Percentiles rank a stretch among this genome's conserved stretches.
Evolutionary conservation across 2,113 vertebrate species (phyloP).

Genomic region (Scomber colias): DNA sequence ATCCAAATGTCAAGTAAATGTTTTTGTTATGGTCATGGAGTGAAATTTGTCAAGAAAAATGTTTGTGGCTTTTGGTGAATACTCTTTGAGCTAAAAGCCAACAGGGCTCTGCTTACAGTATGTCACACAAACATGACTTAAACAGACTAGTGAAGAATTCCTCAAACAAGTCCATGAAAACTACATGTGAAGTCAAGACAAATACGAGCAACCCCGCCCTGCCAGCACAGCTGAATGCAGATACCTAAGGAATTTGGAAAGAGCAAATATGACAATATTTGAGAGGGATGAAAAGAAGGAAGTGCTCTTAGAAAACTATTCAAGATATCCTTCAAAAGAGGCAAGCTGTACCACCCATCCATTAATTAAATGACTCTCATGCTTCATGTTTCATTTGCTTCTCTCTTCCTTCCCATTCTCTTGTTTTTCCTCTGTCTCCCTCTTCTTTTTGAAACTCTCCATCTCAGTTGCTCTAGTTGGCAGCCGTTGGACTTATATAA

Average conservation of each 20-base stretch:
- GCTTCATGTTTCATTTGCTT: slow-evolving; percentile 27
- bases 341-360: slow-evolving; percentile 35
- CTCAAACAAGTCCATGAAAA: slow-evolving; percentile 9
- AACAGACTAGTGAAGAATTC: not conserved
- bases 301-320: not conserved
- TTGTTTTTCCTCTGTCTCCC: not conserved
- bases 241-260: not conserved
- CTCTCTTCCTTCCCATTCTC: not conserved
- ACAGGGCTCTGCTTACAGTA: not conserved
- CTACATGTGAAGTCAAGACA: not conserved
- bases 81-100: not conserved
- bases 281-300: not conserved
- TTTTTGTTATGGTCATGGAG: slow-evolving; percentile 10
- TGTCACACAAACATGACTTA: slow-evolving; percentile 1
- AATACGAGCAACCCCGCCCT: not conserved
- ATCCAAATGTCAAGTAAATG: slow-evolving; percentile 7
- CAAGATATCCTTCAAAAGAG: slow-evolving; percentile 36
- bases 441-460: slow-evolving; percentile 12
- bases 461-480: slow-evolving; percentile 27
- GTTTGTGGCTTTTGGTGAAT: slow-evolving; percentile 21
- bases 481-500: slow-evolving; percentile 63
- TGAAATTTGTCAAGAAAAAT: not conserved
- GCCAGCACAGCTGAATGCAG: not conserved
- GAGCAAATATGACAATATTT: not conserved
- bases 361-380: slow-evolving; percentile 32